Conservation (phyloP, 2,797 vertebrate species). For the Sphenodon punctatus region DNA sequence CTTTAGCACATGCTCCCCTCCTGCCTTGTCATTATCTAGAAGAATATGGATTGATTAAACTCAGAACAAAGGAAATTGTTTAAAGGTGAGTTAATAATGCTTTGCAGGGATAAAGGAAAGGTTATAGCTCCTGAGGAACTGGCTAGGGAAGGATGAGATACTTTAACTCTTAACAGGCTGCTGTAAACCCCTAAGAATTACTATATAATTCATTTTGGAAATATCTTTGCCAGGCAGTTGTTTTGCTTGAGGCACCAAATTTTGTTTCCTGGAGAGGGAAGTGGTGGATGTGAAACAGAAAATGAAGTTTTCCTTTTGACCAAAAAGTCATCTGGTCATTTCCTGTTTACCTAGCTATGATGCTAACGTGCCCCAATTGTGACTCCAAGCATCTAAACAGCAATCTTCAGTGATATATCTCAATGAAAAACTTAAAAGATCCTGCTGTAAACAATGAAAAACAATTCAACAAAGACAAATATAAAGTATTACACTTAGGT, state of each 20-base stretch:
- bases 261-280: too few relatives aligned
- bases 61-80: not conserved
- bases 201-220: too few relatives aligned
- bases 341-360: not conserved
- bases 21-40: not conserved
- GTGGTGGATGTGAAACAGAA: too few relatives aligned
- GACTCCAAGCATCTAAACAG: not conserved
- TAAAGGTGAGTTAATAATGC: conserved; percentile 7
- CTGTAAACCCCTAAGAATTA: not conserved
- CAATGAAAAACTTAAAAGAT: not conserved
- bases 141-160: not conserved
- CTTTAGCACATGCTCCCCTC: not conserved
- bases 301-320: not conserved
- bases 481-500: too few relatives aligned
- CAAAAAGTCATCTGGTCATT: not conserved
- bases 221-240: too few relatives aligned
- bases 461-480: too few relatives aligned
- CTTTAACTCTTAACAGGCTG: not conserved
- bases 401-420: not conserved
- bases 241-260: too few relatives aligned
- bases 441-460: too few relatives aligned
- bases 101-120: not conserved
- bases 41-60: not conserved
- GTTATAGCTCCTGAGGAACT: not conserved
- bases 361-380: not conserved